These are phyloP conservation scores for Drosophila bipectinata DNA, from an alignment of 1,140 invertebrate species.

Conservation along the genomic window DNA sequence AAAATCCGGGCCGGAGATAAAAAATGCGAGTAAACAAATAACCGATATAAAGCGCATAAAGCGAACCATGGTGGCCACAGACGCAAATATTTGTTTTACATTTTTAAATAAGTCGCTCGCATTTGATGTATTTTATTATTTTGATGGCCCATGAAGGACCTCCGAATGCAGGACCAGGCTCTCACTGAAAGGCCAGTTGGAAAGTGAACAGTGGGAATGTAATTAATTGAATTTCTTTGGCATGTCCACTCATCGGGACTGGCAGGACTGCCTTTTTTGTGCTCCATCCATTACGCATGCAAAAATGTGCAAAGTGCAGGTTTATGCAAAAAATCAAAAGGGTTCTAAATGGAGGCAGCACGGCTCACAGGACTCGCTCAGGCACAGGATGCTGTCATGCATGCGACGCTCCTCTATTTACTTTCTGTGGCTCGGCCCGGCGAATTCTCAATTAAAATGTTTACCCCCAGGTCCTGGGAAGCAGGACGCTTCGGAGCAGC, in stretches of 20 bases:
- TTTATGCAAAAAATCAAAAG: constrained; percentile 67
- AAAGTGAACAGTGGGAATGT: constrained; percentile 51
- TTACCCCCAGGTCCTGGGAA: constrained; percentile 44
- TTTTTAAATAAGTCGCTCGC: constrained; percentile 73
- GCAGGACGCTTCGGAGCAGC: constrained; percentile 18
- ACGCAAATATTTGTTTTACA: constrained; percentile 76
- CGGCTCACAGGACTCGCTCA: constrained; percentile 16
- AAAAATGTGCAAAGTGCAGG: constrained; percentile 60
- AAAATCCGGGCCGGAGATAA: constrained; percentile 17
- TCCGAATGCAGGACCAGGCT: too few species aligned
- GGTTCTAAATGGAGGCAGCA: constrained; percentile 42
- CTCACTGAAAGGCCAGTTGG: neutral
- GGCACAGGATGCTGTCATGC: constrained; percentile 22
- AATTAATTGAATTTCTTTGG: constrained; percentile 74
- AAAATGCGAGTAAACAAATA: constrained; percentile 45
- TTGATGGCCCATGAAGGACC: constrained; percentile 6
- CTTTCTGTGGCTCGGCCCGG: constrained; percentile 66
- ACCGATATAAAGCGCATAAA: constrained; percentile 41
- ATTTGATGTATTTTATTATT: constrained; percentile 40
- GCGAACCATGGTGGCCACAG: constrained; percentile 58
- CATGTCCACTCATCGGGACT: constrained; percentile 25
- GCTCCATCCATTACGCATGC: constrained; percentile 55
- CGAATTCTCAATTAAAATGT: constrained; percentile 80
- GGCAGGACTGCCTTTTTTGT: neutral
- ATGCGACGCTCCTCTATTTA: constrained; percentile 62